Conservation (phyloP, 2,113 vertebrate genomes). For the Xyrauchen texanus region DNA sequence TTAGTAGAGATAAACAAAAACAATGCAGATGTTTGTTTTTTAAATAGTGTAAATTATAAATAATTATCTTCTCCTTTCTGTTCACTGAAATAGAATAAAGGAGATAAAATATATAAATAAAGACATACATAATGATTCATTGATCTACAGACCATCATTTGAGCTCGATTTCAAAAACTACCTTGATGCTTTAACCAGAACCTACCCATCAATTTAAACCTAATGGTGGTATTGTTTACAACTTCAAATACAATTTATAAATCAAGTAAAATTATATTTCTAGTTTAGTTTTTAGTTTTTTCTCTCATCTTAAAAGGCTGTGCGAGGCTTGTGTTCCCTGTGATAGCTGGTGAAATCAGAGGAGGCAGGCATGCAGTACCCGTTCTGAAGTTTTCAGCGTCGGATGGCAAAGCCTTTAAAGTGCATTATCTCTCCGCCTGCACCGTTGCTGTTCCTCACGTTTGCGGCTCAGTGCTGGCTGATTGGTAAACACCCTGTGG, state of each 20-base stretch:
- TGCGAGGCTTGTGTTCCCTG: slow-evolving; percentile 45
- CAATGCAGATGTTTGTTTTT: not conserved
- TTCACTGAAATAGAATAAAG: not conserved
- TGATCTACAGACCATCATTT: not conserved
- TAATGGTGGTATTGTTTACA: not conserved
- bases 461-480: slow-evolving; percentile 65
- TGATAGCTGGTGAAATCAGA: slow-evolving; percentile 60
- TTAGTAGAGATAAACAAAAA: not conserved
- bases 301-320: slow-evolving; percentile 4
- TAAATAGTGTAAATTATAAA: not conserved
- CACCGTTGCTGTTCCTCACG: slow-evolving; percentile 55
- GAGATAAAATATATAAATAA: not conserved
- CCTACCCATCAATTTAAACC: not conserved
- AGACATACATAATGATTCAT: not conserved
- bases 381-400: slow-evolving; percentile 54
- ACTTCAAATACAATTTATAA: too few species aligned
- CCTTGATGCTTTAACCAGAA: not conserved
- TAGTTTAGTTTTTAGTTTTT: not conserved
- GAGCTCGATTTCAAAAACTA: not conserved
- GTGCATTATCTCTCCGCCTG: slow-evolving; percentile 70
- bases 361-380: slow-evolving; percentile 58
- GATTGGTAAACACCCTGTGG: slow-evolving; percentile 74
- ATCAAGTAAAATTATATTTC: not conserved
- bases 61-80: not conserved
- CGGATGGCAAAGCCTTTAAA: slow-evolving; percentile 71